phyloP scores from a whole-genome alignment of 2,113 vertebrate species.

The Xenopus borealis region DNA sequence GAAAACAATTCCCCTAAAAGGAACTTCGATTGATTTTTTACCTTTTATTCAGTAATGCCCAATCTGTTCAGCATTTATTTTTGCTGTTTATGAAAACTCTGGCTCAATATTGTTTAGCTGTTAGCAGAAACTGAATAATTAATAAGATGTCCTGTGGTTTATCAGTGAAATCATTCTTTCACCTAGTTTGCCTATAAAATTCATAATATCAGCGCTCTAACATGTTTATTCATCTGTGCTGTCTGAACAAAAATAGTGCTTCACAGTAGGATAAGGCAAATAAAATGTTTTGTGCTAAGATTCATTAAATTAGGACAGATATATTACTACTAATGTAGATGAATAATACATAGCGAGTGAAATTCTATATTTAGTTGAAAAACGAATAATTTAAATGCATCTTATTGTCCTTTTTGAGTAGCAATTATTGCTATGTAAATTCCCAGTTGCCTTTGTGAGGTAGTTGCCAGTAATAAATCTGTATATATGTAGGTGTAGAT shows the following conservation, averaged over 20 bases:
- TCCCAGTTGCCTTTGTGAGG: too few species aligned
- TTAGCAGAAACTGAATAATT: slow-evolving; percentile 8
- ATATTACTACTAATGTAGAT: background rate
- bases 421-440: too few species aligned
- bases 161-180: background rate
- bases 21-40: background rate
- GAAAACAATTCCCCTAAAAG: too few species aligned
- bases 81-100: slow-evolving; percentile 2
- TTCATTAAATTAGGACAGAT: background rate
- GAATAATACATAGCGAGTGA: background rate
- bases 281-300: background rate
- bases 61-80: background rate
- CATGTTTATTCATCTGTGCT: background rate
- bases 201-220: background rate
- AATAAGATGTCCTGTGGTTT: background rate
- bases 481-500: too few species aligned
- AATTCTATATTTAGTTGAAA: background rate
- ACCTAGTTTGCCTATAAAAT: background rate
- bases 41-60: background rate
- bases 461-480: too few species aligned
- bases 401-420: background rate
- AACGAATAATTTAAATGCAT: background rate
- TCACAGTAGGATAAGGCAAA: background rate
- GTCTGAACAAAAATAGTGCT: background rate
- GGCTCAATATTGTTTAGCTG: background rate